Percentiles rank a stretch among this genome's conserved stretches.
Evolutionary conservation across 2,797 vertebrate species (phyloP).

Genomic region (Zalophus californianus): DNA sequence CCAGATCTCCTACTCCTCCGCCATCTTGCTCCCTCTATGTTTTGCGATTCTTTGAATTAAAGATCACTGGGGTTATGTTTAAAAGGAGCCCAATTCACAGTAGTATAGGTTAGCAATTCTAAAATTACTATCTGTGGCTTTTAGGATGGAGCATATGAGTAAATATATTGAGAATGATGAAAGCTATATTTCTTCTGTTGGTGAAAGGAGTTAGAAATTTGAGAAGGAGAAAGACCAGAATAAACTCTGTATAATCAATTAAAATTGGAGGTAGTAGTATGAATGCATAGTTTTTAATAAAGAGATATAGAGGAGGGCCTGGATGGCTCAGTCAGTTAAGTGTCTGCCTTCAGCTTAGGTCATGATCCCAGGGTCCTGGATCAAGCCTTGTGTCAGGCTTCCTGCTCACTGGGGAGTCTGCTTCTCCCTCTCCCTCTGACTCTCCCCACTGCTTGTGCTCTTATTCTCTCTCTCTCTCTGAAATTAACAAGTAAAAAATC

Average conservation of each 20-base stretch:
- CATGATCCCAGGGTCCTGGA: background rate
- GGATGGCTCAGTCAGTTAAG: background rate
- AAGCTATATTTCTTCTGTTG: background rate
- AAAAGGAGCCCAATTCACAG: background rate
- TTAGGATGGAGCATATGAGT: background rate
- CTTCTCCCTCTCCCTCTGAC: background rate
- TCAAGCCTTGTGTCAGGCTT: background rate
- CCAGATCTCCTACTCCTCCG: too few relatives aligned
- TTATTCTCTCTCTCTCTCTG: background rate
- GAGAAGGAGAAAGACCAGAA: background rate
- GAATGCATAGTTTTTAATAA: background rate
- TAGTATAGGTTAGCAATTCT: background rate
- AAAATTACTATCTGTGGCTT: background rate
- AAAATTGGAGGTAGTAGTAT: background rate
- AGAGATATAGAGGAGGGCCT: background rate
- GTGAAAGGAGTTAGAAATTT: constrained; percentile 13
- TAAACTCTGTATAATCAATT: background rate
- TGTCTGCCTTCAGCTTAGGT: background rate
- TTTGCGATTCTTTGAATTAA: background rate
- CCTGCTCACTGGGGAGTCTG: background rate
- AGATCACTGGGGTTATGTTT: background rate
- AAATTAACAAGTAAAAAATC: background rate
- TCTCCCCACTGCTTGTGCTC: background rate
- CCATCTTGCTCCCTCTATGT: background rate
- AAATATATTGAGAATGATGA: constrained; percentile 4